Evolutionary conservation across 2,113 vertebrate genomes (phyloP).

Genomic region (Dicentrarchus labrax): DNA sequence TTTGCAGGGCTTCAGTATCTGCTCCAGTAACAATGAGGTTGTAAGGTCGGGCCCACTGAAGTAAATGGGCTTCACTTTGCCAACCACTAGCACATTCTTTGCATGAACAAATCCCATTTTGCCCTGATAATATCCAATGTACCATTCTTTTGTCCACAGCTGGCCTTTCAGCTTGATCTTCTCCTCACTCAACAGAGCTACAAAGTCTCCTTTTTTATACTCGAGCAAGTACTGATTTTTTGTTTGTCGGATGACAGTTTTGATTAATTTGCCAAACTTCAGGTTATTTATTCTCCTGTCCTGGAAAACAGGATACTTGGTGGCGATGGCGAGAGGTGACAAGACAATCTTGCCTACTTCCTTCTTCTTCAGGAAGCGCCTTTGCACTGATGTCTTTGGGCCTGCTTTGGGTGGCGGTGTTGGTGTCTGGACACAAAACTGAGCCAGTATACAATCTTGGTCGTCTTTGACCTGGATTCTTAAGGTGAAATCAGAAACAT

Average conservation of each 20-base stretch:
- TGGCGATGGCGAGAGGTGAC: constrained; percentile 89
- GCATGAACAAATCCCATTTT: constrained; percentile 92
- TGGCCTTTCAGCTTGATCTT: constrained; percentile 94
- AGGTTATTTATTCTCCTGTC: constrained; percentile 89
- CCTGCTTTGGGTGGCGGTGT: constrained; percentile 91
- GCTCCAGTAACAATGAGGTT: constrained; percentile 90
- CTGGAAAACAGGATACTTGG: constrained; percentile 94
- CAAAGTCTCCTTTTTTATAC: constrained; percentile 93
- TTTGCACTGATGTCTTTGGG: constrained; percentile 86
- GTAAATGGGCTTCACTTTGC: constrained; percentile 88
- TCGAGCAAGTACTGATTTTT: constrained; percentile 96
- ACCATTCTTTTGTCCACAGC: constrained; percentile 98
- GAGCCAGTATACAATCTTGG: constrained; percentile 89
- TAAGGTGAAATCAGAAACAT: constrained; percentile 93
- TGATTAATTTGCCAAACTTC: constrained; percentile 94
- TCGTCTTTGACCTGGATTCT: constrained; percentile 94
- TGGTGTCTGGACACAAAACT: constrained; percentile 96
- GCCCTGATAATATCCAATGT: constrained; percentile 95
- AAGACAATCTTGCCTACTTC: constrained; percentile 94
- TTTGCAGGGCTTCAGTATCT: constrained; percentile 94
- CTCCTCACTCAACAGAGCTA: constrained; percentile 94
- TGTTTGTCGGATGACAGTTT: constrained; percentile 94
- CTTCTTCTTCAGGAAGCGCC: constrained; percentile 96
- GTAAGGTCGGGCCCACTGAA: constrained; percentile 91
- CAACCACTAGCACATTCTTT: constrained; percentile 94